These are phyloP conservation scores for Pungitius pungitius DNA, from an alignment of 2,113 vertebrate genomes.

Conservation along the genomic window DNA sequence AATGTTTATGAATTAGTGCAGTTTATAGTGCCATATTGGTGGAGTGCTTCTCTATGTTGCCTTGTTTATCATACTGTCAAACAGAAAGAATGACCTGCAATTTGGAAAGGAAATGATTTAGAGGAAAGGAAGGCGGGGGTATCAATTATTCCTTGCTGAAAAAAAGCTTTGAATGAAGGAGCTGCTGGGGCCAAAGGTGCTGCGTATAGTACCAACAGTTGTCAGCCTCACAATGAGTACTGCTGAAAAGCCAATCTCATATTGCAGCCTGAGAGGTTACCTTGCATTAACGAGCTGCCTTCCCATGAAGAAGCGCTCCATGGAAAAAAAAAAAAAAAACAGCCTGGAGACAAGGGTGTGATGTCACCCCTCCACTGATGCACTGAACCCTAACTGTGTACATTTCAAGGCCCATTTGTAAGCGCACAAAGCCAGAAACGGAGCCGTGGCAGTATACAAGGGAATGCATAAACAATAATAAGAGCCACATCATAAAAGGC, in stretches of 20 bases:
- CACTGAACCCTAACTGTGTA: constrained; percentile 74
- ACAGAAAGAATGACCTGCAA: constrained; percentile 46
- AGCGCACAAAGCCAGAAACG: constrained; percentile 62
- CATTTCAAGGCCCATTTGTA: constrained; percentile 75
- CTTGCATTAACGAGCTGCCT: constrained; percentile 74
- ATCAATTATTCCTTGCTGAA: constrained; percentile 73
- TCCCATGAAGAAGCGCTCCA: constrained; percentile 66
- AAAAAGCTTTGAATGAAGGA: constrained; percentile 70
- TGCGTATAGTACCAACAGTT: constrained; percentile 80
- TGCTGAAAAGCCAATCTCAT: constrained; percentile 80
- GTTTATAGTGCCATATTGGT: constrained; percentile 30
- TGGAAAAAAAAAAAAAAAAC: constrained; percentile 66
- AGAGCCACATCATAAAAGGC: constrained; percentile 60
- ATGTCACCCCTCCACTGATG: constrained; percentile 72
- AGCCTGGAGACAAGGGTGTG: constrained; percentile 70
- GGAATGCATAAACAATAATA: constrained; percentile 66
- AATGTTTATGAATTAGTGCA: constrained; percentile 24
- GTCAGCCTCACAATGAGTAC: constrained; percentile 79
- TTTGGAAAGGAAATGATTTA: constrained; percentile 64
- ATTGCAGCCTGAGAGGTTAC: constrained; percentile 76
- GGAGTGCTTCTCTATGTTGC: constrained; percentile 38
- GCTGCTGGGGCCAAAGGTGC: constrained; percentile 79
- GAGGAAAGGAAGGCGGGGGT: constrained; percentile 43
- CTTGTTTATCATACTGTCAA: constrained; percentile 69
- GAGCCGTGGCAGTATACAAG: constrained; percentile 45